These are phyloP conservation scores for Diachrysia chrysitis DNA, from an alignment of 2,888 invertebrate species.

Conservation along the genomic window DNA sequence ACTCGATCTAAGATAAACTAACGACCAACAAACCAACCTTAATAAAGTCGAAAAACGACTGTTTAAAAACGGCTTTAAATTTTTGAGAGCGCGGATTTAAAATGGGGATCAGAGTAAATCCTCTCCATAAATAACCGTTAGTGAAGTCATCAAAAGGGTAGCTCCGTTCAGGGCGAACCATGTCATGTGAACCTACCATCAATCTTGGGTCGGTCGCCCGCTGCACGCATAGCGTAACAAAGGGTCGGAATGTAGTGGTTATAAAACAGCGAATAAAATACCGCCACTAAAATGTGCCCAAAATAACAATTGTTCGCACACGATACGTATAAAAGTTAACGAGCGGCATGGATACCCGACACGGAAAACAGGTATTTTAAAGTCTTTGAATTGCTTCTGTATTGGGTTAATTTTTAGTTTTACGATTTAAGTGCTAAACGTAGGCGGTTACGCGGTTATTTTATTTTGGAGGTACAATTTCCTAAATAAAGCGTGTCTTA, in stretches of 20 bases:
- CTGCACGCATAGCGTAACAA: conserved; percentile 74
- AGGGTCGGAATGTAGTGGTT: conserved; percentile 55
- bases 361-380: conserved; percentile 53
- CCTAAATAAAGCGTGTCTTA: conserved; percentile 13
- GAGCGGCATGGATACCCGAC: conserved; percentile 52
- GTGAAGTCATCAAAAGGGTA: conserved; percentile 88
- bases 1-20: not conserved
- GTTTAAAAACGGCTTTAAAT: conserved; percentile 77
- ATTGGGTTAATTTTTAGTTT: conserved; percentile 41
- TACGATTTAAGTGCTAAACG: conserved; percentile 39
- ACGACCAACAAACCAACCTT: conserved; percentile 31
- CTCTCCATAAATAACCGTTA: conserved; percentile 86
- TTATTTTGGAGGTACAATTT: conserved; percentile 22
- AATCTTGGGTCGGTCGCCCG: conserved; percentile 79
- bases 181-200: conserved; percentile 88
- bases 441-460: conserved; percentile 26
- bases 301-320: conserved; percentile 58
- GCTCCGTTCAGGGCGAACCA: conserved; percentile 80
- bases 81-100: conserved; percentile 74
- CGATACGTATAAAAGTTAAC: conserved; percentile 52
- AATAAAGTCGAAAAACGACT: conserved; percentile 58
- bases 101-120: conserved; percentile 79
- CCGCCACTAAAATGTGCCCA: conserved; percentile 52
- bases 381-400: conserved; percentile 35
- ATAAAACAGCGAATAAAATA: conserved; percentile 61